phyloP scores from a whole-genome alignment of 2,888 invertebrate genomes.

The Euplexia lucipara region DNA sequence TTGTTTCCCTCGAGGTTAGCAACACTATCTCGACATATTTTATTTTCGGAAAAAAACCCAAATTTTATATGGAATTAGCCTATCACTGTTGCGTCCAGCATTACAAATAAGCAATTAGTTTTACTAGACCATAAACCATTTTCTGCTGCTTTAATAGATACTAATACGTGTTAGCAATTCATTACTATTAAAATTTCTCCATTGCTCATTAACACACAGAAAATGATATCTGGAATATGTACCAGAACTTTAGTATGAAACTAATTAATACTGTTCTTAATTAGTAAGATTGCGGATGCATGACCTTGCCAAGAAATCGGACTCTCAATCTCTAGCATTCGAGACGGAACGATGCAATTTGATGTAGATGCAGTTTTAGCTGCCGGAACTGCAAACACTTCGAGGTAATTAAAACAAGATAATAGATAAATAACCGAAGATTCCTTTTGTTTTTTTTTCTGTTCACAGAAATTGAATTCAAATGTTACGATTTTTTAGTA shows the following conservation, averaged over 20 bases:
- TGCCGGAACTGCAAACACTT: slow-evolving; percentile 34
- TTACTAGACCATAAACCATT: neutral
- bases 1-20: too few species aligned
- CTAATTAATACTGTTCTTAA: slow-evolving; percentile 42
- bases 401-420: slow-evolving; percentile 23
- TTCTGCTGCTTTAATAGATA: neutral
- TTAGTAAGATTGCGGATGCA: slow-evolving; percentile 58
- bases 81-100: too few species aligned
- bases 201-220: slow-evolving; percentile 5
- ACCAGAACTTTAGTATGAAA: slow-evolving; percentile 31
- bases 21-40: too few species aligned
- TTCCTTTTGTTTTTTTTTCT: neutral
- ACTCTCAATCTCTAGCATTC: slow-evolving; percentile 32
- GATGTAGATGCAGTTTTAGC: slow-evolving; percentile 26
- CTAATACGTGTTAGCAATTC: slow-evolving; percentile 4
- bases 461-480: too few species aligned
- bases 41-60: too few species aligned
- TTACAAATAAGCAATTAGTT: neutral
- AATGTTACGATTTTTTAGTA: too few species aligned
- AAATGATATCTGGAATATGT: slow-evolving; percentile 17
- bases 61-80: too few species aligned
- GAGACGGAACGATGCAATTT: slow-evolving; percentile 37
- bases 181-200: slow-evolving; percentile 7
- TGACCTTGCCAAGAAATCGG: slow-evolving; percentile 48
- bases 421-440: neutral